A percentile compares a stretch with the other conserved stretches of the same genome.
These are phyloP conservation scores for Monomorium pharaonis DNA, from an alignment of 1,140 invertebrate genomes.

Conservation along the genomic window DNA sequence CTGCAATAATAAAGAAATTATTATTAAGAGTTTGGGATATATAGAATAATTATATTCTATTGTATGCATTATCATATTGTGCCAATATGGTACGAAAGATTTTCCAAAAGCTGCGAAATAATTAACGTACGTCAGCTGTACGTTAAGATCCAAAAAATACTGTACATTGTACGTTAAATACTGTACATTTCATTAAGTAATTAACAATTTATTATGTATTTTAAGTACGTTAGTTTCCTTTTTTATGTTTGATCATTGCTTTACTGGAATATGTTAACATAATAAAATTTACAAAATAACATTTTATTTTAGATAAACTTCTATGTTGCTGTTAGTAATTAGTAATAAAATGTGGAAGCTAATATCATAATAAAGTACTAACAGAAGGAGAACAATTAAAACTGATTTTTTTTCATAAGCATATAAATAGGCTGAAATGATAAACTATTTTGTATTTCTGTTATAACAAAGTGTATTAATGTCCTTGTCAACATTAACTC, in stretches of 20 bases:
- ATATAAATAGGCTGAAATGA: neutral
- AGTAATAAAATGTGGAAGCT: neutral
- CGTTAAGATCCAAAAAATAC: neutral
- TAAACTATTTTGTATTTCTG: neutral
- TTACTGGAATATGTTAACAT: neutral
- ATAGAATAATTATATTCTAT: slow-evolving; percentile 42
- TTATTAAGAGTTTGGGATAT: slow-evolving; percentile 60
- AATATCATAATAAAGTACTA: slow-evolving; percentile 16
- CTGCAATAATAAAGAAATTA: slow-evolving; percentile 70
- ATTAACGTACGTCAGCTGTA: slow-evolving; percentile 15
- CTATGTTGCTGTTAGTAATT: neutral
- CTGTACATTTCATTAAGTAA: slow-evolving; percentile 25
- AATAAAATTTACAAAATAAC: slow-evolving; percentile 20
- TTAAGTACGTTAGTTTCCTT: neutral
- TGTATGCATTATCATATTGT: slow-evolving; percentile 27
- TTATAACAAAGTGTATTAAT: slow-evolving; percentile 10
- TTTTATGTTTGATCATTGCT: neutral
- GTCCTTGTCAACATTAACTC: neutral
- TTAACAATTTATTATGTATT: neutral
- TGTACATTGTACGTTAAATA: neutral
- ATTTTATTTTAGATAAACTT: slow-evolving; percentile 17
- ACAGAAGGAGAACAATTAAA: neutral
- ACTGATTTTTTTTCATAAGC: slow-evolving; percentile 1
- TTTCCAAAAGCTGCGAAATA: neutral
- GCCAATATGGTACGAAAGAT: neutral